Base-by-base conservation (phyloP, 2,888 invertebrate genomes). In the Norana najaformis region DNA sequence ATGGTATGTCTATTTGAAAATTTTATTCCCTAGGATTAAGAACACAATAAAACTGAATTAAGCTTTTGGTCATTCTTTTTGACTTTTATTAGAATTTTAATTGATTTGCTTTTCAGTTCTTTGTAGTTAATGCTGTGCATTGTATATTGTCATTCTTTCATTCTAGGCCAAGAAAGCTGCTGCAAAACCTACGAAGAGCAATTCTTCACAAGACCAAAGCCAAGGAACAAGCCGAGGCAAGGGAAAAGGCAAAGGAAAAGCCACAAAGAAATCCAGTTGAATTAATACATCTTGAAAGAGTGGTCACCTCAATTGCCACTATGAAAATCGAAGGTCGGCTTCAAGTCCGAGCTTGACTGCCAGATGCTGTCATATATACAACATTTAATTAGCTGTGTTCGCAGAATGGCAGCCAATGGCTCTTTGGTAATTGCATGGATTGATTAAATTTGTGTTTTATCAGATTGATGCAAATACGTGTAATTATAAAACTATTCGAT, bases 151-250 rank as follows among this genome's bases (percentile, higher is more conserved):
- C 35, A 35, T 88, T 47, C 39, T 88, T 23, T 90, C 14, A 23
- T 89, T 69, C 2, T 88, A 90, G 90, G 82, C 47, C 23, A 90
- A 90, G 90, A 90, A 90, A 39, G 36, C 36, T 53, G 34, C 88
- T 30, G 16, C 37, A 36, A 82, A 69, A 35, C 69, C 69, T 47
- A 18, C 88, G 37, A 88, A 90, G 53, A 88, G 89, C 34, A 34
- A 30, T 37, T n/a, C 39, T 39, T 14, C n/a, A 30, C 82, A 47
- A 39, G 35, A 34, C 23, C 53, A 36, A 18, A 36, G 47, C 35
- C 39, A 69, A 89, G 30, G 36, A n/a, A 34, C 36, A 90, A 82
- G 37, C 36, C 30, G 53, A 53, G 90, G 90, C 30, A 88, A 89
- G 41, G 90, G 90, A 18, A 90, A 90, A 90, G 90, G 89, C 30